Evolutionary conservation across 2,797 vertebrate species (phyloP), one percentile per base, ranked within the genome.

Genomic region (Tadarida brasiliensis): DNA sequence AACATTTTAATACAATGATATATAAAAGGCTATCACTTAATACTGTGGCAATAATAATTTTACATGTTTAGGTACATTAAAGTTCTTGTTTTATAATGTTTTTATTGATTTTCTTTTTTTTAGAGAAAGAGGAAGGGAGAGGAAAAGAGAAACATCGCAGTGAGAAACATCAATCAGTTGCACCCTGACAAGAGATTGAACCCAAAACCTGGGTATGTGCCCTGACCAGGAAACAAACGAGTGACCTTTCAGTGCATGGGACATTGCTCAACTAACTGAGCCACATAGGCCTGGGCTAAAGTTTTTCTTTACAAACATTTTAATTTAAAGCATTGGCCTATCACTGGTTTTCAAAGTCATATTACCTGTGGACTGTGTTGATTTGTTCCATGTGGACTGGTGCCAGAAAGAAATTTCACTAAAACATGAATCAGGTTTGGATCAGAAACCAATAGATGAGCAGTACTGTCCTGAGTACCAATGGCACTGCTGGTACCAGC

Each of bases 391-490:
- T 99, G 99, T 97, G 99, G 99, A 98, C 99, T 99, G 97, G 99
- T 99, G 93, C 99, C 99, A 0, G 99, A 99, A 97, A 99, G 99
- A 98, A 99, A 99, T 98, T 99, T 99, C 95, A 99, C 99, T 96
- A 99, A 98, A 59, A 99, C 99, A 30, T 99, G 99, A 95, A 99
- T 99, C 71, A 99, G 98, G 73, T 99, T 99, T 97, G 99, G 99
- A 97, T 99, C 99, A 22, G 99, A 99, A 96, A 99, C 99, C 99
- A 99, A 98, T 98, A 99, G 98, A 78, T 99, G 99, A 54, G 99
- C 99, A 85, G 99, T 99, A 98, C 99, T 99, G 98, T 99, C 99
- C 97, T 99, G 99, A 97, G 98, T 97, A 97, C 98, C 99, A 97
- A 99, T 99, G 93, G 98, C 98, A 98, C 96, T 99, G 98, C 97